phyloP scores from a whole-genome alignment of 1,140 invertebrate genomes.

The Drosophila nasuta region DNA sequence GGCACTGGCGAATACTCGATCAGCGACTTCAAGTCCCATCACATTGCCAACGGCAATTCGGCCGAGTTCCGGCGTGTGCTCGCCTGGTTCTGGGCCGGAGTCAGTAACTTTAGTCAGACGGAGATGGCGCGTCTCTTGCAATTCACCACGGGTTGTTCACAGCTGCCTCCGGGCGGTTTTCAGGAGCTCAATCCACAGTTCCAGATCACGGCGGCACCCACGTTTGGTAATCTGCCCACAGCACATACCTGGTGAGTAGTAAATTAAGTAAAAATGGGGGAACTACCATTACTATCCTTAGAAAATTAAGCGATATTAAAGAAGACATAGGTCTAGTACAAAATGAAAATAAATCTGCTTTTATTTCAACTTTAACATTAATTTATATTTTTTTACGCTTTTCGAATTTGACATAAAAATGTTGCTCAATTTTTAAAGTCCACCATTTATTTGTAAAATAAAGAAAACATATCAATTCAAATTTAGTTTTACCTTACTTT shows the following conservation, averaged over 20 bases:
- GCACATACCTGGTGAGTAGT: conserved; percentile 94
- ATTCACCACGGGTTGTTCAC: conserved; percentile 97
- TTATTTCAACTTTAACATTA: no score
- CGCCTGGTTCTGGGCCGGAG: conserved; percentile 97
- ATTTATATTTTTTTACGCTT: no score
- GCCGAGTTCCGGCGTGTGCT: conserved; percentile 93
- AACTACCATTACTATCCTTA: no score
- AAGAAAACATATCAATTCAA: no score
- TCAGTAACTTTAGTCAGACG: conserved; percentile 95
- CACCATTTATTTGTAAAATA: no score
- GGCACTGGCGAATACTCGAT: conserved; percentile 97
- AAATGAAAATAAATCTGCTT: no score
- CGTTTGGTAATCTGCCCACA: conserved; percentile 95
- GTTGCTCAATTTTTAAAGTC: no score
- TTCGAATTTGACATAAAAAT: no score
- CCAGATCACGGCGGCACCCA: conserved; percentile 95
- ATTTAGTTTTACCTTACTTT: no score
- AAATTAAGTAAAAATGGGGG: neutral
- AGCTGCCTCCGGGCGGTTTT: conserved; percentile 96
- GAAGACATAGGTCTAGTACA: no score
- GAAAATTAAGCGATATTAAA: no score
- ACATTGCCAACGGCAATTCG: conserved; percentile 93
- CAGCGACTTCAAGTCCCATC: conserved; percentile 94
- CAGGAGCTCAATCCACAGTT: conserved; percentile 95
- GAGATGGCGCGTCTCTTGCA: conserved; percentile 97